These are phyloP conservation scores for Rana temporaria DNA, from an alignment of 2,113 vertebrate genomes.

Conservation along the genomic window DNA sequence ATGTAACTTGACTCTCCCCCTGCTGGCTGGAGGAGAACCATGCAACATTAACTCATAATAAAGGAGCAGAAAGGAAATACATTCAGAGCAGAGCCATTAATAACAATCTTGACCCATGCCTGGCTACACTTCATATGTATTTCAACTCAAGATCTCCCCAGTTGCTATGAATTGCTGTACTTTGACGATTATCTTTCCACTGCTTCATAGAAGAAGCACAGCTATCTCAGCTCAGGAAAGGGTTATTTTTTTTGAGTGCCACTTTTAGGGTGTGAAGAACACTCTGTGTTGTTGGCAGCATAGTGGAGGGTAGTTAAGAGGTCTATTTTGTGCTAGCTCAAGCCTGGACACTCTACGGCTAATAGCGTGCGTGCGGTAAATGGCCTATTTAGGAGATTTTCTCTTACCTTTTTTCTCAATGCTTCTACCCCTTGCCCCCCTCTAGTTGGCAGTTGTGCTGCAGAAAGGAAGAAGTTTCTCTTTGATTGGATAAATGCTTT, in stretches of 20 bases:
- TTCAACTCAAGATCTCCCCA: too few species aligned
- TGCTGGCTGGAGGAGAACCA: too few species aligned
- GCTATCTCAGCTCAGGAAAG: background rate
- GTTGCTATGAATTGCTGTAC: too few species aligned
- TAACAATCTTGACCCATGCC: too few species aligned
- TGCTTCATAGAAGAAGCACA: too few species aligned
- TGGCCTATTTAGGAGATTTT: background rate
- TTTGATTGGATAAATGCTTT: conserved; percentile 44
- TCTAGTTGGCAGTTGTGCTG: background rate
- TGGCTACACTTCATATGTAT: too few species aligned
- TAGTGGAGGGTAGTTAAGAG: conserved; percentile 22
- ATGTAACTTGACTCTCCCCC: too few species aligned
- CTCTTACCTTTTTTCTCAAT: background rate
- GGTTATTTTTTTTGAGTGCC: background rate
- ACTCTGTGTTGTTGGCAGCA: background rate
- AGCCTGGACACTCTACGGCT: conserved; percentile 4
- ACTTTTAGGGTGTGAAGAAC: background rate
- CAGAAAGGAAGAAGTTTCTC: conserved; percentile 10
- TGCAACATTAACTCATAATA: too few species aligned
- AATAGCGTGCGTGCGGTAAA: conserved; percentile 11
- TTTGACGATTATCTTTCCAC: too few species aligned
- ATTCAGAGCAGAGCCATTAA: too few species aligned
- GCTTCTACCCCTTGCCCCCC: background rate
- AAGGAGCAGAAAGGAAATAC: too few species aligned
- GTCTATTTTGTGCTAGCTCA: conserved; percentile 6